Conservation (phyloP, 2,888 invertebrate genomes). For the Drosophila stalkeri region DNA sequence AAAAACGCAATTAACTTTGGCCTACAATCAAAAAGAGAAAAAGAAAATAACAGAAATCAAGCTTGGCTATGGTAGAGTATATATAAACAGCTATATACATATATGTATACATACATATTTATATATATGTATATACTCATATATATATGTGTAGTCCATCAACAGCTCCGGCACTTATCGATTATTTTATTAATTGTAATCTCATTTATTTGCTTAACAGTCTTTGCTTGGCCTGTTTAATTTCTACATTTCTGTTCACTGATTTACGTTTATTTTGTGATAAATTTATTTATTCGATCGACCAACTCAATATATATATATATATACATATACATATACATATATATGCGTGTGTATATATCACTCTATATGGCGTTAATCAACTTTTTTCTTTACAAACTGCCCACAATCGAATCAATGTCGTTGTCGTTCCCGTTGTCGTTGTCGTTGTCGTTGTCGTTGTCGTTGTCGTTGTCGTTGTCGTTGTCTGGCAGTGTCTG, state of each 20-base stretch:
- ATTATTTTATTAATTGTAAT: slow-evolving; percentile 80
- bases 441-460: slow-evolving; percentile 21
- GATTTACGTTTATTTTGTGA: slow-evolving; percentile 75
- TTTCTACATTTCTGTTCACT: slow-evolving; percentile 56
- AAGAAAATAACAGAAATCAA: slow-evolving; percentile 5
- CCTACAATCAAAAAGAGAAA: slow-evolving; percentile 43
- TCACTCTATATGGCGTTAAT: slow-evolving; percentile 53
- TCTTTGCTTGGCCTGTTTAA: slow-evolving; percentile 47
- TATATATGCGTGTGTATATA: slow-evolving; percentile 9
- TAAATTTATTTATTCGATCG: slow-evolving; percentile 71
- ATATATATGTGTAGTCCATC: slow-evolving; percentile 10
- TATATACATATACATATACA: slow-evolving; percentile 14
- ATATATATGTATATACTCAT: not conserved
- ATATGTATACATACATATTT: not conserved
- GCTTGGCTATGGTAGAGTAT: slow-evolving; percentile 1
- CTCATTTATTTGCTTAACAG: slow-evolving; percentile 72
- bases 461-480: slow-evolving; percentile 3
- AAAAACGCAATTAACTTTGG: slow-evolving; percentile 74
- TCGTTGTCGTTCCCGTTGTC: slow-evolving; percentile 11
- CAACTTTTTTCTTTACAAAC: slow-evolving; percentile 77
- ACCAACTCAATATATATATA: slow-evolving; percentile 1
- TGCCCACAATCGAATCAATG: slow-evolving; percentile 56
- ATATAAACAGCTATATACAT: not conserved
- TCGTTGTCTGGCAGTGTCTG: slow-evolving; percentile 49
- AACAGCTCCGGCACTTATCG: slow-evolving; percentile 65